phyloP scores from a whole-genome alignment of 2,113 vertebrate genomes.

The Rhipidura dahli region DNA sequence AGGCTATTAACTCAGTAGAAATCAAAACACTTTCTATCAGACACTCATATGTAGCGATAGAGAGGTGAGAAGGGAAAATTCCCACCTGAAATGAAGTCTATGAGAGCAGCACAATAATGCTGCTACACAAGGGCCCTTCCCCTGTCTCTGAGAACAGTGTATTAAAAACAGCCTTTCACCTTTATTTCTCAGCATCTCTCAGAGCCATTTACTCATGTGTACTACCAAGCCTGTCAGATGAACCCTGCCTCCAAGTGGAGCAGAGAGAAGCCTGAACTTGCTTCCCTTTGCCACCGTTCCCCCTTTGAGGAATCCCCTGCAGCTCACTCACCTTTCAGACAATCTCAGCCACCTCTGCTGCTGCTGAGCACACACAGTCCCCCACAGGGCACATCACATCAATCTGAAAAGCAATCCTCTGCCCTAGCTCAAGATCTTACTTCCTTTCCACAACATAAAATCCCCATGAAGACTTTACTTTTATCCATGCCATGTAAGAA shows the following conservation, averaged over 20 bases:
- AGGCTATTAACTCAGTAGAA: background rate
- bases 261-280: background rate
- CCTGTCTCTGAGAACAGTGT: accelerated
- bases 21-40: background rate
- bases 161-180: background rate
- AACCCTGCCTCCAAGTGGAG: background rate
- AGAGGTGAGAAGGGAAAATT: background rate
- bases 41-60: background rate
- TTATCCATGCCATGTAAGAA: background rate
- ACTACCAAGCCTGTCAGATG: background rate
- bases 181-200: background rate
- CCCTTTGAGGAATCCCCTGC: background rate
- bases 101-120: background rate
- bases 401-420: background rate
- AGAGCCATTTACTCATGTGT: background rate
- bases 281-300: background rate
- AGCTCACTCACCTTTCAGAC: background rate
- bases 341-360: background rate
- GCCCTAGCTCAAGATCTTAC: background rate
- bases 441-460: background rate
- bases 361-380: background rate
- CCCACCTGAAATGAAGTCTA: background rate
- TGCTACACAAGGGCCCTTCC: background rate
- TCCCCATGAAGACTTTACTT: background rate
- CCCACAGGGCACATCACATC: background rate